Percentiles rank a stretch among this genome's conserved stretches.
phyloP scores from a whole-genome alignment of 2,888 invertebrate species.

The Blomia tropicalis region DNA sequence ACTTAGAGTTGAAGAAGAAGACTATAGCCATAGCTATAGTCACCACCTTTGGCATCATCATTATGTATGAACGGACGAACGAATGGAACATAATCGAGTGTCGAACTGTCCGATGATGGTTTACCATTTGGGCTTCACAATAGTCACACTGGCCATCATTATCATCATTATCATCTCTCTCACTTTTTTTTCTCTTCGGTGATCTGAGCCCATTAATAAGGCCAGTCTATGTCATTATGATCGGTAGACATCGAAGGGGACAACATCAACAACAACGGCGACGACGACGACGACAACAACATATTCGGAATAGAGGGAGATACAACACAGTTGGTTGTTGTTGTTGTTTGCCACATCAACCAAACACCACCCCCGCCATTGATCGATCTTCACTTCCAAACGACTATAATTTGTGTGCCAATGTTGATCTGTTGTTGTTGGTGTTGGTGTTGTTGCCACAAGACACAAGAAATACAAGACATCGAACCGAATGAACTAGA shows the following conservation, averaged over 20 bases:
- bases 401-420: constrained; percentile 3
- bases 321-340: too few species aligned
- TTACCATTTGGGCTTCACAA: too few species aligned
- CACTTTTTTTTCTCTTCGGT: too few species aligned
- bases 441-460: too few species aligned
- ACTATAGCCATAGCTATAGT: too few species aligned
- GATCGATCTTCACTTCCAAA: background rate
- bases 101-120: background rate
- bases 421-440: too few species aligned
- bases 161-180: constrained; percentile 4
- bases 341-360: background rate
- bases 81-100: background rate
- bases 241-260: background rate
- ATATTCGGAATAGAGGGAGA: background rate
- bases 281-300: background rate
- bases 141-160: background rate
- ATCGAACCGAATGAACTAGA: too few species aligned
- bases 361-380: constrained; percentile 8
- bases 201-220: constrained; percentile 5
- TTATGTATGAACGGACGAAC: too few species aligned
- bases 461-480: too few species aligned
- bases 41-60: background rate
- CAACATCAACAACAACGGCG: background rate
- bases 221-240: background rate
- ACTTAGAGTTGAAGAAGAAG: too few species aligned